A percentile compares a stretch with the other conserved stretches of the same genome.
These are phyloP conservation scores for Ptychoptera contaminata DNA, from an alignment of 2,888 invertebrate genomes.

Conservation along the genomic window DNA sequence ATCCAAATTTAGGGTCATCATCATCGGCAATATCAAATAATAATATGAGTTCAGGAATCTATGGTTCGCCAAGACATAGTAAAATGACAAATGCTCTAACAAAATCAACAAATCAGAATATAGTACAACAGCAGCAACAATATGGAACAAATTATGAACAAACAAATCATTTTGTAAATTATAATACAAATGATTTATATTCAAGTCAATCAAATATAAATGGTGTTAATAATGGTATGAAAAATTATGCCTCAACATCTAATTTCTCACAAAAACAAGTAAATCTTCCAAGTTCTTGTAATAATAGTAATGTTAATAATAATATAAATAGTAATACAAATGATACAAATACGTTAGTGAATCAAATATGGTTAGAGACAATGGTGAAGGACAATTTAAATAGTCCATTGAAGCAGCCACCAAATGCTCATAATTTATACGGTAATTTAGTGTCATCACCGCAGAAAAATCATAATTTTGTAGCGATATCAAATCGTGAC, in stretches of 20 bases:
- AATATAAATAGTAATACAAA: constrained; percentile 7
- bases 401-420: constrained; percentile 14
- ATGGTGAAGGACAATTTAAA: constrained; percentile 14
- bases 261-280: constrained; percentile 19
- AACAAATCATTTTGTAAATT: neutral
- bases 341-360: constrained; percentile 29
- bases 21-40: neutral
- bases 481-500: constrained; percentile 26
- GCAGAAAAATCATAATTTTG: constrained; percentile 23
- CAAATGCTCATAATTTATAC: constrained; percentile 14
- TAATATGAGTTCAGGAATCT: neutral
- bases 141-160: neutral
- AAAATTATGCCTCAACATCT: constrained; percentile 1
- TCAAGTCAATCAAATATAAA: neutral
- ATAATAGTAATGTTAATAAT: constrained; percentile 1
- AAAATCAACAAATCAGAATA: neutral
- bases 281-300: constrained; percentile 22
- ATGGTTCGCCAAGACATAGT: no score
- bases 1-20: constrained; percentile 5
- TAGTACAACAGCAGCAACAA: neutral
- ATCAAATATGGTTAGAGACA: constrained; percentile 36
- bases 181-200: neutral
- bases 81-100: no score
- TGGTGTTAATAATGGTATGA: neutral
- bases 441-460: constrained; percentile 2